Conservation (phyloP, 2,113 vertebrate species). For the Haemorhous mexicanus region DNA sequence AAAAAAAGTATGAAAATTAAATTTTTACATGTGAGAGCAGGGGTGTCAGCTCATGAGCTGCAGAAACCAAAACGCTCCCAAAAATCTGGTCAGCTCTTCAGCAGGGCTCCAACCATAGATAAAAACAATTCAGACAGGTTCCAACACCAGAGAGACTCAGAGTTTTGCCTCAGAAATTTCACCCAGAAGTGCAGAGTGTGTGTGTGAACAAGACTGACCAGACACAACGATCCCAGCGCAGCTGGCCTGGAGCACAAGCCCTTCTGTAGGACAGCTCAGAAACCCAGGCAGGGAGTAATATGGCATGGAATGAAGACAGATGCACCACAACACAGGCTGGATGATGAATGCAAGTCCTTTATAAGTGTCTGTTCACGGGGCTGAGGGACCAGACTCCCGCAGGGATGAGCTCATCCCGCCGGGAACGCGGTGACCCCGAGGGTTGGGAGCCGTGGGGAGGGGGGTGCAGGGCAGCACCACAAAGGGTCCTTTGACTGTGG, state of each 20-base stretch:
- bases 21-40: not conserved
- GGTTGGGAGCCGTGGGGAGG: not conserved
- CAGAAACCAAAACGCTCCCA: not conserved
- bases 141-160: not conserved
- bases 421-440: constrained; percentile 42
- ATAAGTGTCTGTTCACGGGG: not conserved
- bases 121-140: not conserved
- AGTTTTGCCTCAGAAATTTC: not conserved
- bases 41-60: accelerated
- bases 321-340: not conserved
- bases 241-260: not conserved
- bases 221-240: not conserved
- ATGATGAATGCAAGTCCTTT: not conserved
- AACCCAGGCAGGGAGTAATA: not conserved
- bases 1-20: not conserved
- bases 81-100: not conserved
- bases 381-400: constrained; percentile 26
- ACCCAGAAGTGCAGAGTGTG: accelerated
- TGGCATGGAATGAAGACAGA: not conserved
- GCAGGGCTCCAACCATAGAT: not conserved
- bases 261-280: not conserved
- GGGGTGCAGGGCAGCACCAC: not conserved
- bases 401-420: constrained; percentile 66
- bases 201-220: not conserved
- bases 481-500: constrained; percentile 68